Evolutionary conservation across 2,113 vertebrate genomes (phyloP), one percentile per base, ranked within the genome.

Genomic region (Columbina picui): DNA sequence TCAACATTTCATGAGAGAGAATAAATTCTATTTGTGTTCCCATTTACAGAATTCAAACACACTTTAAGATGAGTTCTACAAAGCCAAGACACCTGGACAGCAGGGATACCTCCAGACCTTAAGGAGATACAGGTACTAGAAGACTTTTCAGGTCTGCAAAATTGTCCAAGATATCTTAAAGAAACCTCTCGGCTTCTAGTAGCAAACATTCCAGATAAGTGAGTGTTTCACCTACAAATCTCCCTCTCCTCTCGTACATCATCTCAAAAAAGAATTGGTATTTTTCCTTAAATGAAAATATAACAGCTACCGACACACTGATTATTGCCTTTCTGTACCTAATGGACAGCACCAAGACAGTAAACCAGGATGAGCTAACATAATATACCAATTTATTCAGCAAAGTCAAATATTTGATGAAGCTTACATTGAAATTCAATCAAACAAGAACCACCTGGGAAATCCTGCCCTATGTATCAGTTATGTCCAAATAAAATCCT

Each of bases 331-430:
- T 91, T 94, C 96, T 93, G 80, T 92, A 92, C 88, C 60, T 47
- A 95, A 87, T 94, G 91, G 97, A 97, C 97, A 95, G 93, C 81
- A 86, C 64, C 55, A 94, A 97, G 97, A 97, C 95, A 96, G 92
- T 95, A 97, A 95, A 96, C 97, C 97, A 98, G 87, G 91, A 96
- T 92, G 90, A 97, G 92, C 95, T 96, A 97, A 97, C 94, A 95
- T 94, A 95, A 95, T 92, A 96, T 59, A 96, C 91, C 96, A 93
- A 96, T 92, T 96, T 97, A 97, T 89, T 94, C 93, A 84, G 93
- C 93, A 93, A 96, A 98, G 92, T 79, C 97, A 97, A 98, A 97
- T 97, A 97, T 98, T 97, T 97, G 96, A 97, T 12, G 14, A 97
- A 96, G 93, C 93, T 89, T 94, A 96, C 75, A 92, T 70, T 96